Percentiles rank a stretch among this genome's conserved stretches.
These are phyloP conservation scores for Neria commutata DNA, from an alignment of 2,888 invertebrate genomes.

Conservation along the genomic window DNA sequence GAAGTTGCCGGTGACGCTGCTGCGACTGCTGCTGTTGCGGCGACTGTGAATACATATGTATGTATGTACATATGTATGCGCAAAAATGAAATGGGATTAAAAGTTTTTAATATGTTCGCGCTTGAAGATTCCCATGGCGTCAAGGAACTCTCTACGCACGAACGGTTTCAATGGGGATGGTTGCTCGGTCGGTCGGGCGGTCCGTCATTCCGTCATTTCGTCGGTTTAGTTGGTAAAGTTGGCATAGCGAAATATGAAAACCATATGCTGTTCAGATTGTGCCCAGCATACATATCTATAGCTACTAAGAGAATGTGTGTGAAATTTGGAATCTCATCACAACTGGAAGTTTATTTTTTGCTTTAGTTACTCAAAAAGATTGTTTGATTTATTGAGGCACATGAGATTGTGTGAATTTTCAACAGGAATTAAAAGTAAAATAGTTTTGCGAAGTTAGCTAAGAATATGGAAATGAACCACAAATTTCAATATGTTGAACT, in stretches of 20 bases:
- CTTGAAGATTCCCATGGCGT: conserved; percentile 11
- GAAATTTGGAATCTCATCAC: background rate
- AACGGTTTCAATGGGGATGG: conserved; percentile 6
- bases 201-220: too few relatives aligned
- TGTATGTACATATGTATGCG: conserved; percentile 9
- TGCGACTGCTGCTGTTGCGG: background rate
- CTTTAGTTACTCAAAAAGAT: too few relatives aligned
- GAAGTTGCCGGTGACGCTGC: background rate
- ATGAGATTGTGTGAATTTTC: too few relatives aligned
- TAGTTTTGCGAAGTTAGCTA: too few relatives aligned
- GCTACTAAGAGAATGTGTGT: background rate
- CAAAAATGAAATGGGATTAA: conserved; percentile 14
- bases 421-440: too few relatives aligned
- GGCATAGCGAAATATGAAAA: background rate
- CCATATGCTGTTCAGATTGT: conserved; percentile 7
- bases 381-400: too few relatives aligned
- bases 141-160: conserved; percentile 13
- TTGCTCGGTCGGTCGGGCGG: too few relatives aligned
- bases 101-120: background rate
- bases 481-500: too few relatives aligned
- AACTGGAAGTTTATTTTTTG: too few relatives aligned
- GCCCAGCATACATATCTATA: background rate
- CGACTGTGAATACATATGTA: background rate
- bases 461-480: too few relatives aligned
- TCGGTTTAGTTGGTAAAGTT: too few relatives aligned